A percentile compares a stretch with the other conserved stretches of the same genome.
phyloP scores from a whole-genome alignment of 30 jellyfish, hydroid and myxozoan species.

The Sanderia malayensis region DNA sequence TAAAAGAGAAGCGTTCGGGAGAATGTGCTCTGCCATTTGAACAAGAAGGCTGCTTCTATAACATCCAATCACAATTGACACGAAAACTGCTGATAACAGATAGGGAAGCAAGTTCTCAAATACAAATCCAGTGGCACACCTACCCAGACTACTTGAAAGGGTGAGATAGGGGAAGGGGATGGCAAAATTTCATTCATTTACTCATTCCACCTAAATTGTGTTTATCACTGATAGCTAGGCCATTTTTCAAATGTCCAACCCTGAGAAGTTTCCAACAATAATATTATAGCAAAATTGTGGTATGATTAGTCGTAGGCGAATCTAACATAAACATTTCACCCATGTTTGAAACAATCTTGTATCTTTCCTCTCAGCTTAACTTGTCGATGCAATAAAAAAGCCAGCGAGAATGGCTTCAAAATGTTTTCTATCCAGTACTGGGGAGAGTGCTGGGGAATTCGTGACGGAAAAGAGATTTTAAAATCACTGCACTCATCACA shows the following conservation, averaged over 20 bases:
- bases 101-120: background rate
- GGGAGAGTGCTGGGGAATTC: slow-evolving; percentile 38
- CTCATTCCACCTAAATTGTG: too few relatives aligned
- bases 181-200: too few relatives aligned
- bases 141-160: slow-evolving; percentile 20
- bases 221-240: too few relatives aligned
- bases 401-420: background rate
- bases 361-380: background rate
- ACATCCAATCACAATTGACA: background rate
- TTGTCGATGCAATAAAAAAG: slow-evolving; percentile 20
- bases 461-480: background rate
- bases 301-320: too few relatives aligned
- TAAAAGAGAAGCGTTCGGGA: background rate
- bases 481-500: background rate
- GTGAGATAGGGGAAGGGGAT: too few relatives aligned
- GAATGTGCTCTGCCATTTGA: background rate
- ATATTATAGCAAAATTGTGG: too few relatives aligned
- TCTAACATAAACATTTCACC: too few relatives aligned
- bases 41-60: background rate
- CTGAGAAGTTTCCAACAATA: too few relatives aligned
- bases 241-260: too few relatives aligned
- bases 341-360: too few relatives aligned
- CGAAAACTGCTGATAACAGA: background rate
- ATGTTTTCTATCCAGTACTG: slow-evolving; percentile 12
- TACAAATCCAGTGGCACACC: slow-evolving; percentile 10